These are phyloP conservation scores for Percopsis omiscomaycus DNA, from an alignment of 2,797 vertebrate species.

Conservation along the genomic window DNA sequence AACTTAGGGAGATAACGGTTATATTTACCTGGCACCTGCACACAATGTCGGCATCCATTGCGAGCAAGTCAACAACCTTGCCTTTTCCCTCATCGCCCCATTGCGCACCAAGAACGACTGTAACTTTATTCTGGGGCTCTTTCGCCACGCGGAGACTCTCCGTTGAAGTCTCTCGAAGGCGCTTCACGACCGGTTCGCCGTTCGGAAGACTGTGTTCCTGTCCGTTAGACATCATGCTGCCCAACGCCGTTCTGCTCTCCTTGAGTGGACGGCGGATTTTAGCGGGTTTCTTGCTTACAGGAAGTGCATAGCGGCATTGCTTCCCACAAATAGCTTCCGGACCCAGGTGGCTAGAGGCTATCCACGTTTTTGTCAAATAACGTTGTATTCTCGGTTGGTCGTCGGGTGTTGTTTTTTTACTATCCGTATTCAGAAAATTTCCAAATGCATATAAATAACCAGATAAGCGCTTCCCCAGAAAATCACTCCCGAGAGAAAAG, in stretches of 20 bases:
- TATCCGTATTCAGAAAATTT: too few species aligned
- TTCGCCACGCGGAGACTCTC: slow-evolving; percentile 46
- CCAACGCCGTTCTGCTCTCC: slow-evolving; percentile 71
- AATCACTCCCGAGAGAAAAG: too few species aligned
- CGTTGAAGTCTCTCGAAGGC: slow-evolving; percentile 59
- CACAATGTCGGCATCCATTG: slow-evolving; percentile 83
- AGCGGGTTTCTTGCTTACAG: slow-evolving; percentile 56
- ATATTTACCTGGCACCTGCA: slow-evolving; percentile 81
- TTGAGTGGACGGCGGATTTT: slow-evolving; percentile 39
- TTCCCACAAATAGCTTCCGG: too few species aligned
- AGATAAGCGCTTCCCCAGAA: too few species aligned
- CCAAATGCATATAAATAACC: too few species aligned
- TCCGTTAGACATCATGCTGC: slow-evolving; percentile 66
- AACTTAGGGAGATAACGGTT: background rate
- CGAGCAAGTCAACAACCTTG: slow-evolving; percentile 83
- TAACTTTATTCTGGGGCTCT: slow-evolving; percentile 81
- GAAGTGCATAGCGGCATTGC: slow-evolving; percentile 40
- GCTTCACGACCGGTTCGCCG: slow-evolving; percentile 75
- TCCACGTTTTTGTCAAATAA: too few species aligned
- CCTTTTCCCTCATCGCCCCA: slow-evolving; percentile 87
- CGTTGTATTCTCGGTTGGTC: too few species aligned
- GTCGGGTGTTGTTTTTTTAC: too few species aligned
- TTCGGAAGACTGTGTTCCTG: slow-evolving; percentile 50
- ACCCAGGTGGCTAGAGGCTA: too few species aligned
- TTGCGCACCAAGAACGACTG: slow-evolving; percentile 84